Conservation (phyloP, 2,797 vertebrate genomes). For the Danio albolineatus region DNA sequence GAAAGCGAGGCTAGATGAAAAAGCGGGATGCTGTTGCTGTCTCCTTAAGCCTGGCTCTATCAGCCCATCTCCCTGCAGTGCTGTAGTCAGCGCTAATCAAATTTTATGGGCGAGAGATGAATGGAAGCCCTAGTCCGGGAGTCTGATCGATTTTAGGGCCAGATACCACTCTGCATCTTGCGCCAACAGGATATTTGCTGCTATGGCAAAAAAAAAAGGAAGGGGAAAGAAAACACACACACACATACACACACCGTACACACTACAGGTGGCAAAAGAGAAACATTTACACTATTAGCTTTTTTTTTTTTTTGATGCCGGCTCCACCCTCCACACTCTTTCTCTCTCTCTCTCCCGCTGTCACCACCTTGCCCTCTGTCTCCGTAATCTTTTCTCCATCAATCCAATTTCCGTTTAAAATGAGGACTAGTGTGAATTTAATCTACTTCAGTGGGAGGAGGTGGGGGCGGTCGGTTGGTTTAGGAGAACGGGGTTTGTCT, state of each 20-base stretch:
- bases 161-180: conserved; percentile 84
- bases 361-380: conserved; percentile 63
- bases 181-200: conserved; percentile 98
- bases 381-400: conserved; percentile 85
- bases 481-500: conserved; percentile 56
- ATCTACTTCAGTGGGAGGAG: conserved; percentile 81
- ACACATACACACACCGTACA: conserved; percentile 31
- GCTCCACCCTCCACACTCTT: conserved; percentile 15
- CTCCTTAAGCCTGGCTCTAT: conserved; percentile 83
- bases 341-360: conserved; percentile 1
- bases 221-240: conserved; percentile 51
- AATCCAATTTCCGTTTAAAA: conserved; percentile 90
- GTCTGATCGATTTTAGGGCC: conserved; percentile 86
- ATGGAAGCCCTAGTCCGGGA: conserved; percentile 89
- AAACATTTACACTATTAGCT: conserved; percentile 63
- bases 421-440: conserved; percentile 82
- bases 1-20: conserved; percentile 61
- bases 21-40: conserved; percentile 70
- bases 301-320: conserved; percentile 57
- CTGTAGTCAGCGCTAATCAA: conserved; percentile 92
- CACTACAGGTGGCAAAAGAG: conserved; percentile 65
- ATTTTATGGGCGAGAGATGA: conserved; percentile 92
- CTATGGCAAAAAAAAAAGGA: conserved; percentile 81
- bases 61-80: conserved; percentile 85
- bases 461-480: conserved; percentile 52